These are phyloP conservation scores for Ryuthela nishihirai DNA, from an alignment of 2,888 invertebrate species.

Conservation along the genomic window DNA sequence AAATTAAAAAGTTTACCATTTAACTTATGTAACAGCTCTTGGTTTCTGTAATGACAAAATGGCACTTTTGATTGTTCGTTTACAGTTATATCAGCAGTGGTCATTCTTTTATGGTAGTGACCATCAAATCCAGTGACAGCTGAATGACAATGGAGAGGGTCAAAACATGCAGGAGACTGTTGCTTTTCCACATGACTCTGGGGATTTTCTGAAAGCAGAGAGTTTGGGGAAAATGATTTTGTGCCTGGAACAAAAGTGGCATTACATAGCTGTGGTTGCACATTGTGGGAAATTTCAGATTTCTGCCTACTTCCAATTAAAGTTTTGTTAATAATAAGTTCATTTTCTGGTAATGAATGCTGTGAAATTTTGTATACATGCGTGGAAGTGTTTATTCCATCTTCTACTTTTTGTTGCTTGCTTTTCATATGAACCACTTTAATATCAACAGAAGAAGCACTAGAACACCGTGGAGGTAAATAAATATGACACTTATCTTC, in stretches of 20 bases:
- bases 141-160: conserved; percentile 14
- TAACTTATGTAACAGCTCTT: conserved; percentile 20
- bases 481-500: conserved; percentile 51
- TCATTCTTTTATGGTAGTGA: too few species aligned
- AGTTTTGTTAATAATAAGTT: conserved; percentile 1
- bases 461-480: conserved; percentile 65
- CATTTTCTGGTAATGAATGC: too few species aligned
- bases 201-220: too few species aligned
- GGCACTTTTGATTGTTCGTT: conserved; percentile 10
- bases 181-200: conserved; percentile 13
- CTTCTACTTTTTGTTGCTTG: conserved; percentile 64
- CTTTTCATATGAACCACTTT: conserved; percentile 56
- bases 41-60: conserved; percentile 14
- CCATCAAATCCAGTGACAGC: neutral
- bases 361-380: conserved; percentile 14
- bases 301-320: conserved; percentile 3
- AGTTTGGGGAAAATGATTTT: too few species aligned
- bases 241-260: too few species aligned
- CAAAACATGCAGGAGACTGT: conserved; percentile 5
- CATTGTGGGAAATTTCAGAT: conserved; percentile 4
- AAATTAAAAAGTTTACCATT: conserved; percentile 9
- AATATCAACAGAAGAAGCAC: conserved; percentile 56
- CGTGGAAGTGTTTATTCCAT: conserved; percentile 65
- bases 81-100: too few species aligned
- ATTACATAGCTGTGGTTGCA: conserved; percentile 7